Conservation (phyloP, 2,888 invertebrate species). For the Drosophila gaucha region DNA sequence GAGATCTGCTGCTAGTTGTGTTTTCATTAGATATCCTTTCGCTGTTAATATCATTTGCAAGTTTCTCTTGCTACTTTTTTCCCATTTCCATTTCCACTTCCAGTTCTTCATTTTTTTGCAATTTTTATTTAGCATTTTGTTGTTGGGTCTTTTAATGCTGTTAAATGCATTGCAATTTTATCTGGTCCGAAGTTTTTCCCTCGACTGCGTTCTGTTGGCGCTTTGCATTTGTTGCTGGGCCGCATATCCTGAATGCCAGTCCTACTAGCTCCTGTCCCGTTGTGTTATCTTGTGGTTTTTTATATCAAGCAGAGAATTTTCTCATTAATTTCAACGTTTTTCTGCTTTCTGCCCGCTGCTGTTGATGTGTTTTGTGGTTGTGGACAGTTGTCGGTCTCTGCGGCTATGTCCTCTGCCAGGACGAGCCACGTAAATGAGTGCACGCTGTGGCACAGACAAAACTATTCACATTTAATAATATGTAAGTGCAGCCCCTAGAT, state of each 20-base stretch:
- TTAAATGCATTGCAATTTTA: conserved; percentile 76
- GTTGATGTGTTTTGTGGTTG: conserved; percentile 77
- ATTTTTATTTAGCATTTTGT: conserved; percentile 61
- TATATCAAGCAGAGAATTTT: conserved; percentile 75
- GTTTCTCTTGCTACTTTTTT: conserved; percentile 21
- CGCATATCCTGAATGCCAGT: conserved; percentile 44
- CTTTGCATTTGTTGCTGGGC: conserved; percentile 65
- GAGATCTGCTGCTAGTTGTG: conserved; percentile 14
- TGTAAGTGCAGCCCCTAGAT: conserved; percentile 22
- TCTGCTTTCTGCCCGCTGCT: conserved; percentile 39
- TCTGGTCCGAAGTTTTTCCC: conserved; percentile 54
- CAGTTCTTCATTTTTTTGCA: conserved; percentile 18
- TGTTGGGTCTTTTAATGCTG: conserved; percentile 48
- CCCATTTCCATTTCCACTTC: neutral
- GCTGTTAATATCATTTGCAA: conserved; percentile 59
- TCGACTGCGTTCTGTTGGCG: conserved; percentile 51
- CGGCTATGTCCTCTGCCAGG: conserved; percentile 32
- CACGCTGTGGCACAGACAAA: conserved; percentile 22
- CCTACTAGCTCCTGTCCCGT: conserved; percentile 22
- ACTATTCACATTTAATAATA: conserved; percentile 50
- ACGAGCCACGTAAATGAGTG: conserved; percentile 35
- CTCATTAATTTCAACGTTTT: conserved; percentile 79
- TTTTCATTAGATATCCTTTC: conserved; percentile 40
- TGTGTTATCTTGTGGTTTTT: conserved; percentile 75
- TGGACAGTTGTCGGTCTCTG: conserved; percentile 73